Conservation (phyloP, 2,888 invertebrate genomes). For the Xestobium rufovillosum region DNA sequence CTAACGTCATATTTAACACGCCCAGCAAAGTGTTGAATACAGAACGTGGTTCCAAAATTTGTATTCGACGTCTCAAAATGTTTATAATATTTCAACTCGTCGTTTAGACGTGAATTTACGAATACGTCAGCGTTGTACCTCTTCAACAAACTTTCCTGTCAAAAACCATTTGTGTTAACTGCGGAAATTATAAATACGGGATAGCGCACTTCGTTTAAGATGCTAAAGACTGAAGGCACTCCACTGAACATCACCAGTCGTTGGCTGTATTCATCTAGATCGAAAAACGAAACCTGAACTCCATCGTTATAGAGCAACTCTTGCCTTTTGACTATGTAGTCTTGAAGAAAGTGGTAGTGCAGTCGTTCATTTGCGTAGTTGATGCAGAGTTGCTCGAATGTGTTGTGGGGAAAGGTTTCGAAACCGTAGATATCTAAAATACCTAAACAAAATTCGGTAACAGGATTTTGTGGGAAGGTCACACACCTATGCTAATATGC, state of each 20-base stretch:
- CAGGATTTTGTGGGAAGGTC: neutral
- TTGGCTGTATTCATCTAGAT: constrained; percentile 27
- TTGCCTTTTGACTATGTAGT: constrained; percentile 31
- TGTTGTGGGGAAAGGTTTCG: constrained; percentile 36
- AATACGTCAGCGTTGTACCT: constrained; percentile 27
- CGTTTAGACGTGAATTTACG: constrained; percentile 22
- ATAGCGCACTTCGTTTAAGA: constrained; percentile 35
- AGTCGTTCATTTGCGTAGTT: constrained; percentile 40
- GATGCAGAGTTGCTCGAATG: constrained; percentile 33
- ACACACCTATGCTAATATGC: constrained; percentile 5
- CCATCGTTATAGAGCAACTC: constrained; percentile 32
- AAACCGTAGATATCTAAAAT: constrained; percentile 41
- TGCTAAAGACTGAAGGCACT: constrained; percentile 33
- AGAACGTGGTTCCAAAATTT: constrained; percentile 29
- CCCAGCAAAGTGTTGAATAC: constrained; percentile 39
- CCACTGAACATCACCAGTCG: constrained; percentile 28
- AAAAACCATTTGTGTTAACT: constrained; percentile 7
- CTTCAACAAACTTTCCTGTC: constrained; percentile 27
- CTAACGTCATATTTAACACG: constrained; percentile 36
- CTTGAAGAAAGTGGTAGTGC: constrained; percentile 36
- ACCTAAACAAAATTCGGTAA: constrained; percentile 24
- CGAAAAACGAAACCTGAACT: constrained; percentile 23
- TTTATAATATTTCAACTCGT: constrained; percentile 18
- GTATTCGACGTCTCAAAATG: constrained; percentile 22
- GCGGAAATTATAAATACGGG: neutral